Percentiles rank a stretch among this genome's conserved stretches.
Conservation (phyloP, 2,113 vertebrate species). For the Echinops telfairi region DNA sequence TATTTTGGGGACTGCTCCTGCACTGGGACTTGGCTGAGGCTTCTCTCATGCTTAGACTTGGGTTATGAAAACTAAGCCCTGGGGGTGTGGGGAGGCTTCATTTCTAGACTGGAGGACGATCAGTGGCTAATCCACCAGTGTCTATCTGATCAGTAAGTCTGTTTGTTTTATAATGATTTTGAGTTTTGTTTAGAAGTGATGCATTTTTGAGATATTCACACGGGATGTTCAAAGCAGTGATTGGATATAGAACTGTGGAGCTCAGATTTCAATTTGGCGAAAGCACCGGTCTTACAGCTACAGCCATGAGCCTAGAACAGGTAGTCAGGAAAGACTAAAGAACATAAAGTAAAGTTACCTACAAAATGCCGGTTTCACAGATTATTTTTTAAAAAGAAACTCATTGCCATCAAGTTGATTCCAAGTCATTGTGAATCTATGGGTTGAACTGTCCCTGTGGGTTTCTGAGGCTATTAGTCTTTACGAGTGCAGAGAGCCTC, state of each 20-base stretch:
- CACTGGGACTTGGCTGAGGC: not conserved
- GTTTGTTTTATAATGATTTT: no score
- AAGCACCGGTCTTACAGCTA: not conserved
- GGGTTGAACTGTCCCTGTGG: no score
- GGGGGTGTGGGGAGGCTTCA: no score
- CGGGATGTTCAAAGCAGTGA: not conserved
- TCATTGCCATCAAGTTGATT: no score
- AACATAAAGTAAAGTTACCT: not conserved
- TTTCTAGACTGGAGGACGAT: no score
- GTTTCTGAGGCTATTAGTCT: no score
- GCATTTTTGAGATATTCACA: not conserved
- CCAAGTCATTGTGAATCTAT: no score
- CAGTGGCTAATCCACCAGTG: no score
- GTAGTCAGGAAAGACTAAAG: not conserved
- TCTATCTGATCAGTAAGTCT: no score
- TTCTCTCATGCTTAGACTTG: not conserved
- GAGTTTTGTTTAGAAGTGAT: slow-evolving; percentile 1
- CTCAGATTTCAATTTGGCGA: slow-evolving; percentile 26
- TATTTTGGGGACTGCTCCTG: not conserved
- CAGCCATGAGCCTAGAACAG: not conserved
- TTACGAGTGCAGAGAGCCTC: no score
- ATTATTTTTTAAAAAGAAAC: not conserved
- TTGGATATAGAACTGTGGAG: not conserved
- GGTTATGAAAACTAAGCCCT: not conserved
- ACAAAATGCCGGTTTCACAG: slow-evolving; percentile 24